Percentiles rank a stretch among this genome's conserved stretches.
These are phyloP conservation scores for Portunus trituberculatus DNA, from an alignment of 1,140 invertebrate species.

Conservation along the genomic window DNA sequence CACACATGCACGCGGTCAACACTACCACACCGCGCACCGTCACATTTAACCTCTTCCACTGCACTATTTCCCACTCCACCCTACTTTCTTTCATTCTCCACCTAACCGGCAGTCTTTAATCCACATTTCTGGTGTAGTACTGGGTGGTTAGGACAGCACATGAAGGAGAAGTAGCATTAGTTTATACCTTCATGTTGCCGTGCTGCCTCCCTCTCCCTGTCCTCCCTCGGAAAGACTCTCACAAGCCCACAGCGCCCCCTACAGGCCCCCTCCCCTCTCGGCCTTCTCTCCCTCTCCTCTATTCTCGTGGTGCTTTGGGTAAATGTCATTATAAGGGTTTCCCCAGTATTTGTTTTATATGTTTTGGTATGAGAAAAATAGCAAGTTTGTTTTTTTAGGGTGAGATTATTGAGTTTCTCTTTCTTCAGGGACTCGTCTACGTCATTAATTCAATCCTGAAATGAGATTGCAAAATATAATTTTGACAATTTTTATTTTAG, in stretches of 20 bases:
- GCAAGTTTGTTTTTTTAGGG: too few relatives aligned
- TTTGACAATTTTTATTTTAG: too few relatives aligned
- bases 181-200: constrained; percentile 16
- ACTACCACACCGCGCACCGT: background rate
- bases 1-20: background rate
- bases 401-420: too few relatives aligned
- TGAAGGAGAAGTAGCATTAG: background rate
- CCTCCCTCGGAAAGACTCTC: background rate
- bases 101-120: background rate
- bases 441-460: background rate
- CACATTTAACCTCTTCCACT: background rate
- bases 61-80: background rate
- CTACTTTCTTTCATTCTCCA: background rate
- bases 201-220: background rate
- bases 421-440: background rate
- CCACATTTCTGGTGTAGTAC: too few relatives aligned
- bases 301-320: too few relatives aligned
- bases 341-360: too few relatives aligned
- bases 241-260: background rate
- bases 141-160: background rate
- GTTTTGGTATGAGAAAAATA: too few relatives aligned
- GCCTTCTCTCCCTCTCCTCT: too few relatives aligned
- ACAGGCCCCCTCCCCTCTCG: background rate
- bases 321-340: too few relatives aligned
- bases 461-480: background rate